Evolutionary conservation across 2,113 vertebrate genomes (phyloP).

Genomic region (Sorex fumeus): DNA sequence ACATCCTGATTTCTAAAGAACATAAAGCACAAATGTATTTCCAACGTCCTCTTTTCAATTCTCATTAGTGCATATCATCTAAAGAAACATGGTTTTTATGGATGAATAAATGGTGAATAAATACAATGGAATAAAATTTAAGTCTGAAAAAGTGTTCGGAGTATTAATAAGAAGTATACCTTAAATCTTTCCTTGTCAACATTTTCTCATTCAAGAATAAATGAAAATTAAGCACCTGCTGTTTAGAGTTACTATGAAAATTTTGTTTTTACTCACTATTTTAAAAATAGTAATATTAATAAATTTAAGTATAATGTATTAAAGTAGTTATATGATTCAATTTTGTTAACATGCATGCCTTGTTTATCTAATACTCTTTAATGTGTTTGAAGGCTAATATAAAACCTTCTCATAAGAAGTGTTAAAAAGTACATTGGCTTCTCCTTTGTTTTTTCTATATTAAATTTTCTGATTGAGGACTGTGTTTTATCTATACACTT

Average conservation of each 20-base stretch:
- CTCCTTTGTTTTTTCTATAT: neutral
- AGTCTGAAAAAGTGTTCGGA: neutral
- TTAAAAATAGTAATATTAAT: neutral
- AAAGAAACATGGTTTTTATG: neutral
- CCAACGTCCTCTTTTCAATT: neutral
- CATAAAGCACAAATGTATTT: neutral
- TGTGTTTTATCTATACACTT: neutral
- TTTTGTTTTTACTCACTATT: neutral
- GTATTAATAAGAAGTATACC: neutral
- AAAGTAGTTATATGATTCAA: neutral
- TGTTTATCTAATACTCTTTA: neutral
- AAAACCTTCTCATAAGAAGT: neutral
- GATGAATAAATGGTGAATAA: constrained; percentile 20
- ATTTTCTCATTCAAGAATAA: constrained; percentile 40
- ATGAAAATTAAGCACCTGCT: neutral
- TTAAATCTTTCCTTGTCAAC: neutral
- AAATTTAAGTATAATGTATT: neutral
- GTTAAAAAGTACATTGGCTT: neutral
- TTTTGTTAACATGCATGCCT: neutral
- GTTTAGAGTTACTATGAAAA: neutral
- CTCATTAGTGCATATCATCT: neutral
- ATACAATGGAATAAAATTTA: neutral
- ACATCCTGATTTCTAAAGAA: constrained; percentile 35
- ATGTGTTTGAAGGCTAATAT: neutral
- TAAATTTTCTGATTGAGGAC: neutral